Evolutionary conservation across 2,797 vertebrate genomes (phyloP), one percentile per base, ranked within the genome.

Genomic region (Thripadectes ignobilis): DNA sequence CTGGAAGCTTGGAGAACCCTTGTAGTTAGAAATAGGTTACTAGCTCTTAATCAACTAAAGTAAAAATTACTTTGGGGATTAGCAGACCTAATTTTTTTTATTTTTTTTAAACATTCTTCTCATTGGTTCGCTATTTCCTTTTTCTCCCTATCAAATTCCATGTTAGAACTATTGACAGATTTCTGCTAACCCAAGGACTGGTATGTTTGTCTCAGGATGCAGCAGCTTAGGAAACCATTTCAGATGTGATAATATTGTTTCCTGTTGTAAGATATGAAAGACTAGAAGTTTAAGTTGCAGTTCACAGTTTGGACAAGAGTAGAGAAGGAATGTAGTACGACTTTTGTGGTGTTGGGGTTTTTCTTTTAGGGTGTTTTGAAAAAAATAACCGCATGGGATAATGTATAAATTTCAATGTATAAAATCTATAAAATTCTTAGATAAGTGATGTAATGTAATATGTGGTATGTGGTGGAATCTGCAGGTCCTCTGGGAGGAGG

Each of bases 1-100:
- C 89, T 95, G 89, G 94, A 97, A 95, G 55, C 55, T 81, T 85
- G 79, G 77, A 92, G 91, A 82, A 71, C 38, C 19, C 41, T 86
- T 90, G 41, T 43, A 92, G 81, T 93, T 90, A 94, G 86, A 97
- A 96, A 83, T 96, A 95, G 88, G 55, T 96, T 97, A 93, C 55
- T 89, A 66, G 77, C 84, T 92, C 83, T 75, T 95, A 95, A 95
- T 88, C 72, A 94, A 72, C 78, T 92, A 36, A 51, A 91, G 87
- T 89, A 51, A 95, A 95, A 95, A 93, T 79, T 77, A 69, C 85
- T 85, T 69, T 34, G 65, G 95, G 84, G 79, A 90, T 92, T 96
- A 92, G 51, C 59, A 96, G 80, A 74, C 82, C 88, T 96, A 41
- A 3, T 87, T 96, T 89, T 85, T 94, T 78, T 89, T n/a, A n/a